Percentiles rank a stretch among this genome's conserved stretches.
These are phyloP conservation scores for Peucedramus taeniatus DNA, from an alignment of 2,113 vertebrate genomes.

Conservation along the genomic window DNA sequence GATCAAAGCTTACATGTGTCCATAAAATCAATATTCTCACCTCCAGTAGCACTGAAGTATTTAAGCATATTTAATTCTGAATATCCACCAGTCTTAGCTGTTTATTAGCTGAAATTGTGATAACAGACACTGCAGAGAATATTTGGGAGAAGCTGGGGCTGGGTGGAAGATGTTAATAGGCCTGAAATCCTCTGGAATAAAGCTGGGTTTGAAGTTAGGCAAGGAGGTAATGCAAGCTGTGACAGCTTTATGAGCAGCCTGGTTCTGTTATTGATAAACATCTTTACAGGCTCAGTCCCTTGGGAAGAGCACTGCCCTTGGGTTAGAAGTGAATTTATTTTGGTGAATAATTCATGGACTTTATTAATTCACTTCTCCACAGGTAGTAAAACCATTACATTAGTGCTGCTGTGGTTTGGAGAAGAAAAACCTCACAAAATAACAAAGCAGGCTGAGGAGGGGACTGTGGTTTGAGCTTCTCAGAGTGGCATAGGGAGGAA, in stretches of 20 bases:
- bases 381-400: neutral
- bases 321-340: slow-evolving; percentile 25
- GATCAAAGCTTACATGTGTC: neutral
- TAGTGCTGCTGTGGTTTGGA: neutral
- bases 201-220: neutral
- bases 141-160: neutral
- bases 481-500: neutral
- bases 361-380: slow-evolving; percentile 44
- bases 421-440: neutral
- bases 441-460: neutral
- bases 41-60: neutral
- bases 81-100: neutral
- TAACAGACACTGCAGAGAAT: neutral
- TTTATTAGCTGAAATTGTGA: neutral
- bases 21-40: neutral
- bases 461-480: neutral
- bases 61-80: neutral
- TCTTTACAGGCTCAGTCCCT: neutral
- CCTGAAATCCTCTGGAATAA: neutral
- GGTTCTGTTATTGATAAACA: slow-evolving; percentile 43
- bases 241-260: slow-evolving; percentile 38
- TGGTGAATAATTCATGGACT: slow-evolving; percentile 52
- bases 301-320: slow-evolving; percentile 4
- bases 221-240: neutral
- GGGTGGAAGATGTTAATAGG: neutral